Percentiles rank a stretch among this genome's conserved stretches.
Evolutionary conservation across 2,888 invertebrate species (phyloP).

Genomic region (Eubasilissa splendida): DNA sequence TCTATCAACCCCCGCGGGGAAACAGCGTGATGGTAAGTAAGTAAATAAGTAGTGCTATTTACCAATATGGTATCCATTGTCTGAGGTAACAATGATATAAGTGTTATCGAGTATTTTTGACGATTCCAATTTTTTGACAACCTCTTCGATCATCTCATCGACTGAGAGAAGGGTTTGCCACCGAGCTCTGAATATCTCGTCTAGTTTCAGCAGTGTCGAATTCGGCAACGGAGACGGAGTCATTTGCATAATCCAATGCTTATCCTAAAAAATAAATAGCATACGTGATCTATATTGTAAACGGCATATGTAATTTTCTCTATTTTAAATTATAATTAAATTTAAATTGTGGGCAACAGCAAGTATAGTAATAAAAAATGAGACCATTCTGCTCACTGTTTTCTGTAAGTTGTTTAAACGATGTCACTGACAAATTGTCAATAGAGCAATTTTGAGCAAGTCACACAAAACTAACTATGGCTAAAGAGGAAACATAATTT

Average conservation of each 20-base stretch:
- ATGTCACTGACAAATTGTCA: no score
- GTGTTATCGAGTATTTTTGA: slow-evolving; percentile 79
- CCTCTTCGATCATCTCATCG: slow-evolving; percentile 84
- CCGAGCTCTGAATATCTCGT: slow-evolving; percentile 80
- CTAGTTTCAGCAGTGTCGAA: slow-evolving; percentile 74
- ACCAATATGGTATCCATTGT: slow-evolving; percentile 94
- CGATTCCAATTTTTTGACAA: slow-evolving; percentile 74
- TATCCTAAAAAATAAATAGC: slow-evolving; percentile 71
- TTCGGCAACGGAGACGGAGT: slow-evolving; percentile 78
- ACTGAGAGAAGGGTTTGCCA: slow-evolving; percentile 89
- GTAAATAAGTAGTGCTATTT: slow-evolving; percentile 59
- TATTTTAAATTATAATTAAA: no score
- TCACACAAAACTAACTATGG: no score
- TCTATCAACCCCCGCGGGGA: no score
- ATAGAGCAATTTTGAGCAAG: no score
- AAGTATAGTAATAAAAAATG: no score
- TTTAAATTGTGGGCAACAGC: no score
- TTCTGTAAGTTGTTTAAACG: no score
- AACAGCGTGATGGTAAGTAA: background rate
- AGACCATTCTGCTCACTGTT: no score
- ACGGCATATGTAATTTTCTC: no score
- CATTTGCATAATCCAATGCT: slow-evolving; percentile 89
- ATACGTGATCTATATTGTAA: no score
- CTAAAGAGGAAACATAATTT: no score
- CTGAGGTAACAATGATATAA: slow-evolving; percentile 88